phyloP scores from a whole-genome alignment of 2,888 invertebrate species.

The Strigamia maritima region DNA sequence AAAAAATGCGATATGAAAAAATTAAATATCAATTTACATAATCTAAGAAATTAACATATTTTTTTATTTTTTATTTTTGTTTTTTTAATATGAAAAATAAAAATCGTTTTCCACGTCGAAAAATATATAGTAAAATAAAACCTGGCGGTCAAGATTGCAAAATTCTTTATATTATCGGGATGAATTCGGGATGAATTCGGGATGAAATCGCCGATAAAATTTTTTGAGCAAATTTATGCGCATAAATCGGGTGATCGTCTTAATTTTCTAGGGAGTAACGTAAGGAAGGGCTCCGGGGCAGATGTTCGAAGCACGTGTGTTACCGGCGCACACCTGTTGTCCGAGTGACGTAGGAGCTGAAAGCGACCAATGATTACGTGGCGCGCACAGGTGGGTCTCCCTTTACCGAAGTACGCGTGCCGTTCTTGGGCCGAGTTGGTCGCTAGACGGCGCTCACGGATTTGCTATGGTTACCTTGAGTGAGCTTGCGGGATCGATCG shows the following conservation, averaged over 20 bases:
- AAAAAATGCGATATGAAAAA: no score
- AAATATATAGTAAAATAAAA: no score
- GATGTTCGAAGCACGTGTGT: constrained; percentile 5
- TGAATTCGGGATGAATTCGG: no score
- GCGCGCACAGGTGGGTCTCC: not conserved
- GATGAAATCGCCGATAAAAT: not conserved
- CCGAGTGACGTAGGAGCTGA: not conserved
- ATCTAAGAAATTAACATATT: no score
- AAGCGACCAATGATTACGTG: not conserved
- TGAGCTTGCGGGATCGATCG: not conserved
- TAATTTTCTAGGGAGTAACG: not conserved
- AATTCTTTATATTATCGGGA: no score
- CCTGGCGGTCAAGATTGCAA: no score
- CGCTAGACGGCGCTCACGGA: not conserved
- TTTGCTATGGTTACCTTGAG: not conserved
- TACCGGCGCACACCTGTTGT: constrained; percentile 19
- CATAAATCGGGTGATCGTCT: not conserved
- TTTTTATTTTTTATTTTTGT: no score
- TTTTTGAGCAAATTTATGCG: not conserved
- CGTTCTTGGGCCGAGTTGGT: not conserved
- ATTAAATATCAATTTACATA: no score
- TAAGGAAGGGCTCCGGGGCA: not conserved
- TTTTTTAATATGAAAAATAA: no score
- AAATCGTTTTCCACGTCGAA: no score
- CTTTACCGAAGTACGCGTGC: not conserved